phyloP scores from a whole-genome alignment of 2,113 vertebrate genomes.

The Crotophaga sulcirostris region DNA sequence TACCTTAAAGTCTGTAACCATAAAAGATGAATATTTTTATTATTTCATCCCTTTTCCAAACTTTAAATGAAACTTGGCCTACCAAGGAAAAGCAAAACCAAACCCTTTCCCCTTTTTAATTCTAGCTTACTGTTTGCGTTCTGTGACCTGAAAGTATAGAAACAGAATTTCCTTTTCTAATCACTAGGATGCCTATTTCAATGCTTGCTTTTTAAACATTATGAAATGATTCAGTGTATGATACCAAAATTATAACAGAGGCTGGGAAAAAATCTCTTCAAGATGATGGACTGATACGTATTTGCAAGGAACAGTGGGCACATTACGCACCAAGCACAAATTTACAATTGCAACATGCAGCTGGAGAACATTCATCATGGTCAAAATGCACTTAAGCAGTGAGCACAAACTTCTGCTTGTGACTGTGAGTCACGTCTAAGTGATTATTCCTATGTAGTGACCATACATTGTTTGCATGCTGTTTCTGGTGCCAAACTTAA shows the following conservation, averaged over 20 bases:
- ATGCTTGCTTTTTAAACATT: not conserved
- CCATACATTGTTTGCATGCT: not conserved
- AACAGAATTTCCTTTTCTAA: not conserved
- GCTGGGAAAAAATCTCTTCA: not conserved
- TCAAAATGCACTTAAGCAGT: not conserved
- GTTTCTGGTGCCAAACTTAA: not conserved
- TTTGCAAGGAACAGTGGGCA: not conserved
- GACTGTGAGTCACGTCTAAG: not conserved
- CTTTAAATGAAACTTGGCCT: not conserved
- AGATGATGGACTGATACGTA: not conserved
- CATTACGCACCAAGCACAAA: not conserved
- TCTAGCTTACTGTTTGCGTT: not conserved
- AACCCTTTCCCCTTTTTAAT: accelerated
- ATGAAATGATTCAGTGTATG: not conserved
- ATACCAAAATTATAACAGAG: not conserved
- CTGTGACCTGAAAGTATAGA: not conserved
- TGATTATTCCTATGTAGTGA: not conserved
- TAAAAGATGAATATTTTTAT: not conserved
- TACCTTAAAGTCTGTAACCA: not conserved
- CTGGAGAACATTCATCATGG: not conserved
- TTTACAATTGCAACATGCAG: not conserved
- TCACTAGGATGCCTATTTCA: not conserved
- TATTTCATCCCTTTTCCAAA: not conserved
- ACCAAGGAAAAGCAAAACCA: not conserved
- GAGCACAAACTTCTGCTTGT: not conserved